A percentile compares a stretch with the other conserved stretches of the same genome.
These are phyloP conservation scores for Glandiceps talaboti DNA, from an alignment of 53 echinoderm and acorn worm species.

Conservation along the genomic window DNA sequence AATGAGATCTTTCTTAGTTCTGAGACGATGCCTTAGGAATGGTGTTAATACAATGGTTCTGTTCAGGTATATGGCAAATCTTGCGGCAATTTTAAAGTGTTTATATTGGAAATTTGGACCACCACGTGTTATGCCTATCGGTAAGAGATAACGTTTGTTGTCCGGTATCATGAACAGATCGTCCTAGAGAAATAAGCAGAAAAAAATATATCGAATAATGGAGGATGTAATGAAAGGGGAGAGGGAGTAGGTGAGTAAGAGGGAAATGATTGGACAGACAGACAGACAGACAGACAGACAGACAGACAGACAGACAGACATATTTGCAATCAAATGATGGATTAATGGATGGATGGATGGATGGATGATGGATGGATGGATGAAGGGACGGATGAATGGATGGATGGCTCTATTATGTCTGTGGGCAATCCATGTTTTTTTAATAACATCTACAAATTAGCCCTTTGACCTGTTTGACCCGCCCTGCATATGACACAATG, in stretches of 20 bases:
- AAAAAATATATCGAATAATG: neutral
- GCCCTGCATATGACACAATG: too few relatives aligned
- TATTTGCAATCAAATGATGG: too few relatives aligned
- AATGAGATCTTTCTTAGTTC: neutral
- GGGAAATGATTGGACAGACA: neutral
- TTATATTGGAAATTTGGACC: neutral
- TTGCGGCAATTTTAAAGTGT: neutral
- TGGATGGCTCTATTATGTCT: too few relatives aligned
- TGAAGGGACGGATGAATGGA: neutral
- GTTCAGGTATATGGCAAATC: neutral
- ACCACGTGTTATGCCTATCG: neutral
- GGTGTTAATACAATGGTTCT: neutral
- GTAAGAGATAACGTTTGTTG: neutral
- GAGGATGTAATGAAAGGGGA: neutral
- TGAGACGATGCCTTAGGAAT: neutral
- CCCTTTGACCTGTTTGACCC: too few relatives aligned
- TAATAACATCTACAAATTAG: too few relatives aligned
- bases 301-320: neutral
- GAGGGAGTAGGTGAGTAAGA: neutral
- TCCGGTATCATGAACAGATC: neutral
- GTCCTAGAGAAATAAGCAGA: neutral
- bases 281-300: neutral
- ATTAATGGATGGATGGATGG: neutral
- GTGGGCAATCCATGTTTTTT: too few relatives aligned
- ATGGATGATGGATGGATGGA: neutral